Evolutionary conservation across 1,140 invertebrate genomes (phyloP).

Genomic region (Euschistus heros): DNA sequence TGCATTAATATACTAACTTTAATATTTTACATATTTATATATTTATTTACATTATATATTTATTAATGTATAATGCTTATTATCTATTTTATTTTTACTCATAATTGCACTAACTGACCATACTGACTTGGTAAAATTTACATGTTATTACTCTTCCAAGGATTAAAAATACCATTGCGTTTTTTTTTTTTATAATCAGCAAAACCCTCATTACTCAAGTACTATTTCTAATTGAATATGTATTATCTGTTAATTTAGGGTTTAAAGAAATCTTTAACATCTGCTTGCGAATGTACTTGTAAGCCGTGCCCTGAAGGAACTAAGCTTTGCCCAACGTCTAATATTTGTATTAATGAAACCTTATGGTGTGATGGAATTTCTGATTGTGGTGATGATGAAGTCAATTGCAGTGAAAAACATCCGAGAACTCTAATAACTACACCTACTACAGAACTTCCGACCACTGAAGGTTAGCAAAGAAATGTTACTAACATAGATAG

Average conservation of each 20-base stretch:
- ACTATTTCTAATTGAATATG: constrained; percentile 12
- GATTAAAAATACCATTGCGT: too few species aligned
- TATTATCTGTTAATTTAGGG: constrained; percentile 33
- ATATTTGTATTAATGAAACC: constrained; percentile 56
- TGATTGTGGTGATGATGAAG: constrained; percentile 77
- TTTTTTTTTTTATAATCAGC: too few species aligned
- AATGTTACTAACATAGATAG: neutral
- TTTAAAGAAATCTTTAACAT: constrained; percentile 39
- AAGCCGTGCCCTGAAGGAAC: constrained; percentile 49
- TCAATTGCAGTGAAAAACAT: constrained; percentile 44
- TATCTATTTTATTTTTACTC: too few species aligned
- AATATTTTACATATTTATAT: too few species aligned
- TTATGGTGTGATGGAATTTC: constrained; percentile 71
- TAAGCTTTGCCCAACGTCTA: constrained; percentile 59
- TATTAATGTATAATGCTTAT: too few species aligned
- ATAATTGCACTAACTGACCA: too few species aligned
- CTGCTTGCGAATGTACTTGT: constrained; percentile 60
- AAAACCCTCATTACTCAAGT: neutral
- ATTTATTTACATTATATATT: too few species aligned
- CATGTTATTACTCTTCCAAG: too few species aligned
- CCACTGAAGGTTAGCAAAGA: neutral
- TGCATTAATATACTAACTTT: too few species aligned
- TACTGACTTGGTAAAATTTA: too few species aligned
- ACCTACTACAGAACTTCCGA: neutral
- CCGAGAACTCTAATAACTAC: constrained; percentile 9